Conservation (phyloP, 2,113 vertebrate genomes). For the Pithys albifrons region DNA sequence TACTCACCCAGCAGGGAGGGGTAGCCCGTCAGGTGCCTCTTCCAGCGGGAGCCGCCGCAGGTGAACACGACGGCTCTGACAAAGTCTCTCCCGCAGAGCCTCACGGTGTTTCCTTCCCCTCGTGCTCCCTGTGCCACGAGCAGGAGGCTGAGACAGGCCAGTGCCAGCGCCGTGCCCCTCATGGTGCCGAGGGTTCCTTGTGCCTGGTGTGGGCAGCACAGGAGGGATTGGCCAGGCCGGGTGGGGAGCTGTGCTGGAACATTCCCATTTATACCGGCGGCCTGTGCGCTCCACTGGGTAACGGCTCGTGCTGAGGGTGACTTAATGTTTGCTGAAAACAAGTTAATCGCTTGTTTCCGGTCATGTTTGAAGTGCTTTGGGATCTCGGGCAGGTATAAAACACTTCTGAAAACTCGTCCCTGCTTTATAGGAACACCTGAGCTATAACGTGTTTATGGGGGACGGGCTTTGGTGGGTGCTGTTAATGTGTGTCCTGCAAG, state of each 20-base stretch:
- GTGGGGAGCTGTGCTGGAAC: not conserved
- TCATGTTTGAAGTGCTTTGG: not conserved
- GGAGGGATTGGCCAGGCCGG: not conserved
- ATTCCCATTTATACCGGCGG: constrained; percentile 40
- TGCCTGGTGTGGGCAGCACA: not conserved
- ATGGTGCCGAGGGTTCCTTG: not conserved
- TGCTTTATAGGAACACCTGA: not conserved
- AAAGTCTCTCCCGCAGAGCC: constrained; percentile 83
- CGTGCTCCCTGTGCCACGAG: not conserved
- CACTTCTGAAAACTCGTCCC: not conserved
- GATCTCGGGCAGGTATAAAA: not conserved
- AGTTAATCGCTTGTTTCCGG: not conserved
- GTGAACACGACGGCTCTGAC: constrained; percentile 82
- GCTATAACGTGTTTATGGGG: not conserved
- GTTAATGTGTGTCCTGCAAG: not conserved
- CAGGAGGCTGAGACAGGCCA: constrained; percentile 27
- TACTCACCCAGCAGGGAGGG: constrained; percentile 58
- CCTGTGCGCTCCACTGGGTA: not conserved
- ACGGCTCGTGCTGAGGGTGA: not conserved
- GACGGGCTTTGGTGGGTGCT: not conserved
- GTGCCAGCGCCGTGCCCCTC: not conserved
- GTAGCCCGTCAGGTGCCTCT: constrained; percentile 43
- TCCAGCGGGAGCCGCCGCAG: constrained; percentile 88
- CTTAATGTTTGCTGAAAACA: constrained; percentile 50
- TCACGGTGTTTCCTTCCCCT: constrained; percentile 66